Evolutionary conservation across 2,797 vertebrate species (phyloP).

Genomic region (Sebastes matsubarae): DNA sequence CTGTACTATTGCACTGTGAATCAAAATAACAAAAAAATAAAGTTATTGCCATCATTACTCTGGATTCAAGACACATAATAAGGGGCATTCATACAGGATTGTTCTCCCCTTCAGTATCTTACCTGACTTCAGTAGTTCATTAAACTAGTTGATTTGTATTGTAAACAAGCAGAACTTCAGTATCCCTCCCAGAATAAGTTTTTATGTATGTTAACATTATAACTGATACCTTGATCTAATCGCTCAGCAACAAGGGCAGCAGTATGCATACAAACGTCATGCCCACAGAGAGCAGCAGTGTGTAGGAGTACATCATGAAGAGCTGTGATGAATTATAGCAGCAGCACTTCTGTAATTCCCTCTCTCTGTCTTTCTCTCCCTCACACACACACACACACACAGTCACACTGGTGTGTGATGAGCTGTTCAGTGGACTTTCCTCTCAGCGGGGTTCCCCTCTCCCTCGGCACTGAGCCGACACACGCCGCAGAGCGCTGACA

Average conservation of each 20-base stretch:
- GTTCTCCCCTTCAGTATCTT: not conserved
- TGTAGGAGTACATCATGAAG: constrained; percentile 24
- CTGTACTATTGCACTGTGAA: not conserved
- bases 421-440: constrained; percentile 55
- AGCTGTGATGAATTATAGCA: constrained; percentile 30
- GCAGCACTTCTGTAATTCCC: constrained; percentile 19
- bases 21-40: no score
- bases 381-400: not conserved
- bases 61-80: not conserved
- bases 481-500: constrained; percentile 55
- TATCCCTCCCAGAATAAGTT: not conserved
- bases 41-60: not conserved
- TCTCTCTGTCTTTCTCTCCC: not conserved
- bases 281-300: not conserved
- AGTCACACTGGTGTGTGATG: constrained; percentile 25
- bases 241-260: not conserved
- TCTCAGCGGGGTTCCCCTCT: constrained; percentile 57
- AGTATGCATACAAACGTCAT: not conserved
- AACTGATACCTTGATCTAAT: not conserved
- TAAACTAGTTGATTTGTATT: not conserved
- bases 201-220: not conserved
- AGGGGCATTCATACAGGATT: not conserved
- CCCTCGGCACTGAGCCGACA: constrained; percentile 45
- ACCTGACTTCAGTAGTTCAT: not conserved
- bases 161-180: not conserved